Evolutionary conservation across 2,797 vertebrate genomes (phyloP), one percentile per base, ranked within the genome.

Genomic region (Falco novaeseelandiae): DNA sequence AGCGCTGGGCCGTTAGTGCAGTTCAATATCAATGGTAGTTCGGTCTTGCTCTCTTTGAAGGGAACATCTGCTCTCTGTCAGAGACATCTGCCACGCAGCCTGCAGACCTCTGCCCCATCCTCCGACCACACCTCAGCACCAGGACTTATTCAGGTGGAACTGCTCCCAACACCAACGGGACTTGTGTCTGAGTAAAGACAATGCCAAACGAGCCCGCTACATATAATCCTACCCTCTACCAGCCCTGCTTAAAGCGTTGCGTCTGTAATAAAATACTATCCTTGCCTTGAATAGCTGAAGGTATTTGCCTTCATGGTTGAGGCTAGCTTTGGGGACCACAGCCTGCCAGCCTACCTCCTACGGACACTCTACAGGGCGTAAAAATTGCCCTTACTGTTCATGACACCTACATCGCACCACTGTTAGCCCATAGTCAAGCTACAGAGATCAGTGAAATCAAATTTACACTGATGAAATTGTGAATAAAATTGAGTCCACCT

Each of bases 161-260:
- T 27, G 49, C 5, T 38, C 52, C 30, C 23, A 70, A 0, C 2
- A 9, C 40, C 5, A 6, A 58, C 2, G 12, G 44, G 26, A 71
- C 49, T 77, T 46, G 27, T 52, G 42, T 29, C 48, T 0, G 1
- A 13, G 42, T 21, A 46, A 74, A 57, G 65, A 71, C 55, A 72
- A 52, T 0, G 0, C 19, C 54, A 54, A 87, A 62, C 67, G 59
- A 84, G 14, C 71, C 78, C 12, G 7, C 42, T n/a, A 9, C 0
- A 0, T 51, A 27, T 18, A 77, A 87, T n/a, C 44, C 65, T 20
- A 36, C 30, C 26, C 18, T 34, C 51, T 34, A 34, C 5, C 57
- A 61, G 69, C 25, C 36, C 49, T 19, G 14, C 12, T 57, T 63
- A 62, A 82, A 89, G 26, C 8, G 2, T 59, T 8, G 4, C 0